A percentile compares a stretch with the other conserved stretches of the same genome.
Evolutionary conservation across 1,140 invertebrate species (phyloP).

Genomic region (Chlorops oryzae): DNA sequence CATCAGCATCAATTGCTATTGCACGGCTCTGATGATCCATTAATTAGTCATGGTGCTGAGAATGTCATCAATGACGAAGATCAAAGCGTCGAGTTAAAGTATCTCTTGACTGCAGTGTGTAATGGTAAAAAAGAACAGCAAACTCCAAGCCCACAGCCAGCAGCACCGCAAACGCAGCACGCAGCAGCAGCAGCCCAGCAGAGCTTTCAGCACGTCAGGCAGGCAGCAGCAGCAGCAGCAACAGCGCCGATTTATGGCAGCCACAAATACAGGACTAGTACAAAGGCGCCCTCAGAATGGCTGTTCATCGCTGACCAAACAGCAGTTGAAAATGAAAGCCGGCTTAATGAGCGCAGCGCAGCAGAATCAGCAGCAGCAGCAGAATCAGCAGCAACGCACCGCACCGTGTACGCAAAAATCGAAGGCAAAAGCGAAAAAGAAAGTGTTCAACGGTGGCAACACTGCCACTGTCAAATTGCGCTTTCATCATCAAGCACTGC

Average conservation of each 20-base stretch:
- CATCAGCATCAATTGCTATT: conserved; percentile 23
- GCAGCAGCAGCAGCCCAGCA: not conserved
- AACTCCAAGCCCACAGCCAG: not conserved
- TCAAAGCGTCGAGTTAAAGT: conserved; percentile 32
- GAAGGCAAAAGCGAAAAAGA: conserved; percentile 44
- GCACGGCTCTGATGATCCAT: conserved; percentile 41
- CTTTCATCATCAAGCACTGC: conserved; percentile 74
- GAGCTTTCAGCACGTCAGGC: not conserved
- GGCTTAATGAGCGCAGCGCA: conserved; percentile 34
- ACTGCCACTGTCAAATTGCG: conserved; percentile 69
- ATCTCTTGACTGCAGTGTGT: conserved; percentile 7
- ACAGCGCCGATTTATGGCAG: not conserved
- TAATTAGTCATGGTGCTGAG: conserved; percentile 39
- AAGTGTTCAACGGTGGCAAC: too few species aligned
- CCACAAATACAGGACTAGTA: not conserved
- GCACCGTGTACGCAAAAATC: not conserved
- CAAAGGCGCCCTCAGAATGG: conserved; percentile 14
- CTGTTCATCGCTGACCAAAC: conserved; percentile 38
- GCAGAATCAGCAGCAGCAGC: conserved; percentile 14
- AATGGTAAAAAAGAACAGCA: not conserved
- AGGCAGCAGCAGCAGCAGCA: not conserved
- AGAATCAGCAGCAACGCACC: conserved; percentile 13
- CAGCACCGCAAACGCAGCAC: not conserved
- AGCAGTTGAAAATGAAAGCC: conserved; percentile 35
- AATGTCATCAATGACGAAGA: conserved; percentile 31